Conservation (phyloP, 2,888 invertebrate species). For the Agrochola circellaris region DNA sequence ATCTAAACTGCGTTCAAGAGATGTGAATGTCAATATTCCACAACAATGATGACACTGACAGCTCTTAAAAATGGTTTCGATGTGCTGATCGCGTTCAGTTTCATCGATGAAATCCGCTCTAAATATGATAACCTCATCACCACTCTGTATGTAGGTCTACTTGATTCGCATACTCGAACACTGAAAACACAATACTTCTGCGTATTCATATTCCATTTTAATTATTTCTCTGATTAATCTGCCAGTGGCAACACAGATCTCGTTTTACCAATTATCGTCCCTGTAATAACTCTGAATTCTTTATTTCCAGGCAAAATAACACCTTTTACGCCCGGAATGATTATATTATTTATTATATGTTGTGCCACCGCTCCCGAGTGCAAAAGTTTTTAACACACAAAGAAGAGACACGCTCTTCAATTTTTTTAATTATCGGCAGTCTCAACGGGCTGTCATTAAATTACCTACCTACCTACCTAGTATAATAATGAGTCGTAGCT, state of each 20-base stretch:
- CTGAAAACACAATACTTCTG: background rate
- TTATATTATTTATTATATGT: conserved; percentile 29
- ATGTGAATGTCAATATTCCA: no score
- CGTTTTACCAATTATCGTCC: conserved; percentile 41
- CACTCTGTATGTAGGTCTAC: background rate
- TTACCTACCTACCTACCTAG: conserved; percentile 11
- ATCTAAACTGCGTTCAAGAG: no score
- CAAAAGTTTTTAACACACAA: conserved; percentile 24
- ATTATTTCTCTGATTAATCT: conserved; percentile 14
- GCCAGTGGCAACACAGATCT: conserved; percentile 14
- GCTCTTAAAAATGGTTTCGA: no score
- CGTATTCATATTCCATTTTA: conserved; percentile 1
- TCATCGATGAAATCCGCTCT: no score
- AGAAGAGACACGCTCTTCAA: conserved; percentile 11
- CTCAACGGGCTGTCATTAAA: conserved; percentile 22
- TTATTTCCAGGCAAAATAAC: conserved; percentile 21
- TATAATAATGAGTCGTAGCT: conserved; percentile 1
- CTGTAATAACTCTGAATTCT: conserved; percentile 52
- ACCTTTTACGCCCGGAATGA: conserved; percentile 29
- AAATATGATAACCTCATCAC: background rate
- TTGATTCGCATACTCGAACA: background rate
- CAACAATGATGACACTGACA: no score
- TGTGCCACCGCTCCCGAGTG: background rate
- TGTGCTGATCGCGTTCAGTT: no score
- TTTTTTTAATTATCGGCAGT: conserved; percentile 41